Evolutionary conservation across 1,140 invertebrate species (phyloP).

Genomic region (Babylonia areolata): DNA sequence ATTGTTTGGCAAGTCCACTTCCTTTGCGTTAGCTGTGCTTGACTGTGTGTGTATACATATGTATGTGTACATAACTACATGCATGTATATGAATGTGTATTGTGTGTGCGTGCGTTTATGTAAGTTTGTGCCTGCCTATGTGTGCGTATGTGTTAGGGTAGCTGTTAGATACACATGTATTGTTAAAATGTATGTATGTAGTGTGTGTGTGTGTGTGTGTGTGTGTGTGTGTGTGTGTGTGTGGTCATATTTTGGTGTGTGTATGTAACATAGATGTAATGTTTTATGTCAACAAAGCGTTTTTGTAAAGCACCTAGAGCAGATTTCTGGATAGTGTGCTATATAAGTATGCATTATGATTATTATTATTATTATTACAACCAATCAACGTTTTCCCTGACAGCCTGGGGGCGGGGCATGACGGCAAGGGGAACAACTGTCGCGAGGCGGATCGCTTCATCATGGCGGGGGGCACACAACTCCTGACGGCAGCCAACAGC

Average conservation of each 20-base stretch:
- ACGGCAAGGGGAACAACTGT: constrained; percentile 62
- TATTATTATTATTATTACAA: no score
- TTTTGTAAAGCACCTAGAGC: no score
- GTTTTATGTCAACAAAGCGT: no score
- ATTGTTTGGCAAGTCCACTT: no score
- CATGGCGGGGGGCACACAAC: constrained; percentile 57
- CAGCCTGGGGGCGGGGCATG: constrained; percentile 64
- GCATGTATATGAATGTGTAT: background rate
- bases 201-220: background rate
- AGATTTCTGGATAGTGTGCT: no score
- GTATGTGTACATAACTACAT: no score
- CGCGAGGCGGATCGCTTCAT: constrained; percentile 55
- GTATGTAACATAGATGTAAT: no score
- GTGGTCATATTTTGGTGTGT: background rate
- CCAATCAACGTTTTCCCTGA: background rate
- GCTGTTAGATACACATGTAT: no score
- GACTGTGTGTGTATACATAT: no score
- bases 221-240: background rate
- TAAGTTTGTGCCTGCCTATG: background rate
- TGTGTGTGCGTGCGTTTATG: background rate
- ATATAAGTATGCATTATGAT: no score
- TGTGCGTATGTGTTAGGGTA: constrained; percentile 14
- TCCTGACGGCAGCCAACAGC: constrained; percentile 38
- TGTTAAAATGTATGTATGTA: no score
- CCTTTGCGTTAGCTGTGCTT: no score